These are phyloP conservation scores for Oreochromis tanganicae DNA, from an alignment of 2,113 vertebrate species.

Conservation along the genomic window DNA sequence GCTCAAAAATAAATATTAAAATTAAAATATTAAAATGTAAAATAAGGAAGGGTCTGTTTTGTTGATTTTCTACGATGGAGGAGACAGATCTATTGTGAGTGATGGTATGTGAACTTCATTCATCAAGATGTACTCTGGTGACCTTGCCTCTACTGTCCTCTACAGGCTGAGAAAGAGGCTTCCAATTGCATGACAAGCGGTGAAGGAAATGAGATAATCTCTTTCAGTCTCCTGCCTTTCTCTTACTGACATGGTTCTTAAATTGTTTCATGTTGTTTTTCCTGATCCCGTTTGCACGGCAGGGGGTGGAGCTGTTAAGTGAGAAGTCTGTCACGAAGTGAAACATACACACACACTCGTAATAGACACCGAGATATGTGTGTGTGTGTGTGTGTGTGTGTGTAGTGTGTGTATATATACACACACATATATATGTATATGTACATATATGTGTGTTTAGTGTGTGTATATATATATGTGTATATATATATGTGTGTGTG, in stretches of 20 bases:
- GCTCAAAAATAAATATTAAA: neutral
- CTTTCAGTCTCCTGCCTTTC: constrained; percentile 40
- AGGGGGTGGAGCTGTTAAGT: constrained; percentile 51
- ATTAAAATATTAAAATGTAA: neutral
- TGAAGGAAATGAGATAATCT: constrained; percentile 65
- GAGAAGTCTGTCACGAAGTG: constrained; percentile 33
- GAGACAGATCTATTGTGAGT: neutral
- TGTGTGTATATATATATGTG: neutral
- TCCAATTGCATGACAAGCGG: constrained; percentile 45
- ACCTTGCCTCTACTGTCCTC: constrained; percentile 32
- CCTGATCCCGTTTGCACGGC: constrained; percentile 58
- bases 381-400: rapidly evolving
- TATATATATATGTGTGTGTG: too few species aligned
- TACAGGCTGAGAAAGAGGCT: neutral
- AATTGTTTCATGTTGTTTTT: constrained; percentile 63
- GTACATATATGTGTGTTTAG: rapidly evolving
- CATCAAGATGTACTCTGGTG: neutral
- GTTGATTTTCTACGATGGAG: neutral
- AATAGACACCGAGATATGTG: neutral
- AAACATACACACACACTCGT: neutral
- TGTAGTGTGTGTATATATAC: neutral
- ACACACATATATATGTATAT: neutral
- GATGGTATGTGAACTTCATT: neutral
- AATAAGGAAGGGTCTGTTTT: neutral
- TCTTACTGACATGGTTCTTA: constrained; percentile 48